Conservation (phyloP, 1,140 invertebrate species). For the Venturia canescens region DNA sequence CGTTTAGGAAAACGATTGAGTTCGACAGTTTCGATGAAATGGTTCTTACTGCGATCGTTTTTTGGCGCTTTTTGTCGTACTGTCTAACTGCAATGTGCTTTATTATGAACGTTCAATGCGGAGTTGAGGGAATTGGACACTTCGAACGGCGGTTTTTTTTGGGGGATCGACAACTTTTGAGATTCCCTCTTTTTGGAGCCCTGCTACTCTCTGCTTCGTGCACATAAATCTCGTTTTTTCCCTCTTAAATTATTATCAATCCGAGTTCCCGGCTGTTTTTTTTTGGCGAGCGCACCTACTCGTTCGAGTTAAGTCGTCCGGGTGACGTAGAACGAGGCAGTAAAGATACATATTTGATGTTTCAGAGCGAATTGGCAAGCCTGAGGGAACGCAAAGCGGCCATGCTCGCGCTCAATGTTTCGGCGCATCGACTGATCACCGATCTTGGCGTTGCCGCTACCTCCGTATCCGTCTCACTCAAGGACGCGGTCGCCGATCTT, state of each 20-base stretch:
- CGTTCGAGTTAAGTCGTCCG: constrained; percentile 62
- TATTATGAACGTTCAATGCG: too few species aligned
- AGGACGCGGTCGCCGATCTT: constrained; percentile 85
- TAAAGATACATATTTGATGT: constrained; percentile 74
- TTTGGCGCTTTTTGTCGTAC: too few species aligned
- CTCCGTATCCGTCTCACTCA: constrained; percentile 77
- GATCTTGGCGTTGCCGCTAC: constrained; percentile 76
- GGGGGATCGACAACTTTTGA: too few species aligned
- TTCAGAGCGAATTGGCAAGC: constrained; percentile 81
- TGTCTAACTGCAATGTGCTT: too few species aligned
- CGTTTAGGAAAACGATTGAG: too few species aligned
- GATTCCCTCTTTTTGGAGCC: background rate
- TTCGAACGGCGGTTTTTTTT: too few species aligned
- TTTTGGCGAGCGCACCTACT: constrained; percentile 54
- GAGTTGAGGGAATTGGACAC: too few species aligned
- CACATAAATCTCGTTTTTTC: constrained; percentile 26
- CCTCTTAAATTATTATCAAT: constrained; percentile 53
- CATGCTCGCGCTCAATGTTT: constrained; percentile 85
- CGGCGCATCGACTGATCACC: constrained; percentile 84
- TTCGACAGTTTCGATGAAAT: too few species aligned
- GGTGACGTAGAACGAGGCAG: constrained; percentile 52
- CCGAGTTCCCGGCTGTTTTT: constrained; percentile 12
- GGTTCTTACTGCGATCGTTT: too few species aligned
- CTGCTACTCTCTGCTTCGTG: background rate
- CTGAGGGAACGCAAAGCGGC: constrained; percentile 84